phyloP scores from a whole-genome alignment of 2,797 vertebrate genomes.

The Premnoplex brunnescens region DNA sequence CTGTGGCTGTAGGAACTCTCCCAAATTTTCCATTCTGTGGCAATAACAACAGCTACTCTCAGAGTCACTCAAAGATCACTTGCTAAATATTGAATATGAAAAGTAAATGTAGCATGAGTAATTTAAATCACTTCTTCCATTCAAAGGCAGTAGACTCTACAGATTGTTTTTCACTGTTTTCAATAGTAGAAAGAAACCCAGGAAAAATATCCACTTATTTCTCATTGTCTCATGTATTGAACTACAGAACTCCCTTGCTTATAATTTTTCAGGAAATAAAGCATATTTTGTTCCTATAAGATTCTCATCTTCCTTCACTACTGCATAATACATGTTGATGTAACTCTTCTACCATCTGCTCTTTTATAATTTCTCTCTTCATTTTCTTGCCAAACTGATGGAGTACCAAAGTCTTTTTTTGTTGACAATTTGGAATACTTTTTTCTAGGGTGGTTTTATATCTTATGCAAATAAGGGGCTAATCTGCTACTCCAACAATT shows the following conservation, averaged over 20 bases:
- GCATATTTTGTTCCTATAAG: not conserved
- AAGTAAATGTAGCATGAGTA: not conserved
- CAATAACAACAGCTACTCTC: not conserved
- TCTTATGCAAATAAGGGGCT: not conserved
- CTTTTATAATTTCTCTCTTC: not conserved
- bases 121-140: not conserved
- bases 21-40: not conserved
- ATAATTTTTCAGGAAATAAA: not conserved
- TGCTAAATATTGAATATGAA: not conserved
- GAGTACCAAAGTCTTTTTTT: not conserved
- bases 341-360: slow-evolving; percentile 32
- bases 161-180: not conserved
- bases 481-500: not conserved
- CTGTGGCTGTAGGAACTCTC: not conserved
- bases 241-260: not conserved
- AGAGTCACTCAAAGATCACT: not conserved
- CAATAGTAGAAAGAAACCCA: not conserved
- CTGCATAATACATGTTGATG: not conserved
- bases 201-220: not conserved
- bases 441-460: not conserved
- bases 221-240: not conserved
- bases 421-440: not conserved
- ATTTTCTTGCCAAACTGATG: not conserved
- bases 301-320: not conserved
- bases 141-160: not conserved